Percentiles rank a stretch among this genome's conserved stretches.
These are phyloP conservation scores for Pagetopsis macropterus DNA, from an alignment of 2,797 vertebrate species.

Conservation along the genomic window DNA sequence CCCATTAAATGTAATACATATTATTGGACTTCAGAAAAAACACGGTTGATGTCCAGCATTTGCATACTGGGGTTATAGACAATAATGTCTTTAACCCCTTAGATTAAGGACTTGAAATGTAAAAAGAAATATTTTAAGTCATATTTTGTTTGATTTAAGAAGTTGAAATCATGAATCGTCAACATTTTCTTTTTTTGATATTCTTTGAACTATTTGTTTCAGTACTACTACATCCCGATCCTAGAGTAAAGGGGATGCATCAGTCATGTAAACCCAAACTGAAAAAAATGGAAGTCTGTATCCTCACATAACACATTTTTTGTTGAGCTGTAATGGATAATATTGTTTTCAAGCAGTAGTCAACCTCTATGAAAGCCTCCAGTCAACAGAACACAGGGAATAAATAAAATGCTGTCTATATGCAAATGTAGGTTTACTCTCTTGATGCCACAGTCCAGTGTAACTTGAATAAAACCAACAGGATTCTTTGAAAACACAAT, in stretches of 20 bases:
- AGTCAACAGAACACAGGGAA: neutral
- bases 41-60: neutral
- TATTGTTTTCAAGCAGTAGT: conserved; percentile 15
- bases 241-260: neutral
- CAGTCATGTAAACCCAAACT: too few species aligned
- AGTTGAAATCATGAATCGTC: neutral
- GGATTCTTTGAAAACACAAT: conserved; percentile 13
- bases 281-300: neutral
- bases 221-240: neutral
- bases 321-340: neutral
- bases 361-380: neutral
- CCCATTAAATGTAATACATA: neutral
- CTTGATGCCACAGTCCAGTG: neutral
- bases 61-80: neutral
- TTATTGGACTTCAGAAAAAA: neutral
- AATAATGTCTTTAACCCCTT: too few species aligned
- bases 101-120: neutral
- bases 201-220: neutral
- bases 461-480: conserved; percentile 10
- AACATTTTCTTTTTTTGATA: neutral
- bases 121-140: too few species aligned
- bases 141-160: neutral
- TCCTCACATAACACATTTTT: neutral
- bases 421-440: conserved; percentile 61
- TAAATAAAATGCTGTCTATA: conserved; percentile 59